Percentiles rank a stretch among this genome's conserved stretches.
phyloP scores from a whole-genome alignment of 2,888 invertebrate genomes.

The Melinopterus prodromus region DNA sequence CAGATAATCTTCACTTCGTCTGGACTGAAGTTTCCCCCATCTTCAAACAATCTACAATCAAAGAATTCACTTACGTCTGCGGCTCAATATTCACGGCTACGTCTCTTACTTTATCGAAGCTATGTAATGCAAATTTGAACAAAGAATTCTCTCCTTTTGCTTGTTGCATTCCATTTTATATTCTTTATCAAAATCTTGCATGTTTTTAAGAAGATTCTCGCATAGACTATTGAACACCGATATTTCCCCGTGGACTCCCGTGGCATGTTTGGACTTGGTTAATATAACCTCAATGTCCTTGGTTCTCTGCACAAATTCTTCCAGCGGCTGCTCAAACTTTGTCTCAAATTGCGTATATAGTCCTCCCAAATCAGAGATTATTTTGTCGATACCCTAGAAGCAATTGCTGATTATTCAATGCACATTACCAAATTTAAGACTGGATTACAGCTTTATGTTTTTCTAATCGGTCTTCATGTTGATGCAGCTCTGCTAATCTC shows the following conservation, averaged over 20 bases:
- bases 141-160: constrained; percentile 19
- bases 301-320: not conserved
- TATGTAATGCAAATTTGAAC: constrained; percentile 25
- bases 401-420: not conserved
- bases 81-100: too few species aligned
- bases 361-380: not conserved
- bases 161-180: not conserved
- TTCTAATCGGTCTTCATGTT: constrained; percentile 23
- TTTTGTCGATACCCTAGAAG: constrained; percentile 16
- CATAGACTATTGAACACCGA: not conserved
- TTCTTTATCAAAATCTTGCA: constrained; percentile 11
- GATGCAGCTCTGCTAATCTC: constrained; percentile 19
- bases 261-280: not conserved
- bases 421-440: not conserved
- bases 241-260: not conserved
- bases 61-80: too few species aligned
- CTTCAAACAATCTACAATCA: constrained; percentile 49
- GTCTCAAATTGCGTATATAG: not conserved
- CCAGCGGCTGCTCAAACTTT: not conserved
- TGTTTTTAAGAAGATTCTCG: not conserved
- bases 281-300: not conserved
- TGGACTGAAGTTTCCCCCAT: constrained; percentile 50
- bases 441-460: constrained; percentile 27
- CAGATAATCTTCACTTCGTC: constrained; percentile 46
- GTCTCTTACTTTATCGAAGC: constrained; percentile 27